Percentiles rank a stretch among this genome's conserved stretches.
phyloP scores from a whole-genome alignment of 2,888 invertebrate species.

The Leptodirus hochenwartii region DNA sequence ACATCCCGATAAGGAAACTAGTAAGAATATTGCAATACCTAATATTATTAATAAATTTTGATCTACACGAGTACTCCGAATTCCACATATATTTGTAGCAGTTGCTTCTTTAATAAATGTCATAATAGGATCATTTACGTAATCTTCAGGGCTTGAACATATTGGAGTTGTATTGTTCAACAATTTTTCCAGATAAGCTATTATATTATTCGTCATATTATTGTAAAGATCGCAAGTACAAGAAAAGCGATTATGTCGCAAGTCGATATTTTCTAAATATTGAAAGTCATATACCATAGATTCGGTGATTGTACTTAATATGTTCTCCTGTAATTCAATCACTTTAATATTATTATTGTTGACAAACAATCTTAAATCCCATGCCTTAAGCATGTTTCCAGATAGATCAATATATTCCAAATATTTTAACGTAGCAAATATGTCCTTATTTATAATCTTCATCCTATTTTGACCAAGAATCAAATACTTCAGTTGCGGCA shows the following conservation, averaged over 20 bases:
- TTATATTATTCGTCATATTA: too few species aligned
- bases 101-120: too few species aligned
- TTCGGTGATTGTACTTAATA: slow-evolving; percentile 33
- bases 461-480: slow-evolving; percentile 32
- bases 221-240: slow-evolving; percentile 38
- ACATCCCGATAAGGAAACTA: too few species aligned
- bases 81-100: too few species aligned
- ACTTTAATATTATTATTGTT: slow-evolving; percentile 27
- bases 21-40: too few species aligned
- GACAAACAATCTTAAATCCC: slow-evolving; percentile 33
- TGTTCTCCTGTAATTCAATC: slow-evolving; percentile 31
- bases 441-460: slow-evolving; percentile 26
- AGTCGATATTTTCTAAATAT: slow-evolving; percentile 28
- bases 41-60: too few species aligned
- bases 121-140: too few species aligned
- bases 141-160: too few species aligned
- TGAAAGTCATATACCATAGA: slow-evolving; percentile 38
- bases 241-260: slow-evolving; percentile 34
- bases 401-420: slow-evolving; percentile 32
- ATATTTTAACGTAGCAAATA: slow-evolving; percentile 27
- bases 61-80: too few species aligned
- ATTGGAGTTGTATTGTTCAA: too few species aligned
- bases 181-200: too few species aligned
- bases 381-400: slow-evolving; percentile 32
- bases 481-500: slow-evolving; percentile 32